Percentiles rank a stretch among this genome's conserved stretches.
Evolutionary conservation across 64 coral and sea anemone genomes (phyloP).

Genomic region (Stichodactyla helianthus): DNA sequence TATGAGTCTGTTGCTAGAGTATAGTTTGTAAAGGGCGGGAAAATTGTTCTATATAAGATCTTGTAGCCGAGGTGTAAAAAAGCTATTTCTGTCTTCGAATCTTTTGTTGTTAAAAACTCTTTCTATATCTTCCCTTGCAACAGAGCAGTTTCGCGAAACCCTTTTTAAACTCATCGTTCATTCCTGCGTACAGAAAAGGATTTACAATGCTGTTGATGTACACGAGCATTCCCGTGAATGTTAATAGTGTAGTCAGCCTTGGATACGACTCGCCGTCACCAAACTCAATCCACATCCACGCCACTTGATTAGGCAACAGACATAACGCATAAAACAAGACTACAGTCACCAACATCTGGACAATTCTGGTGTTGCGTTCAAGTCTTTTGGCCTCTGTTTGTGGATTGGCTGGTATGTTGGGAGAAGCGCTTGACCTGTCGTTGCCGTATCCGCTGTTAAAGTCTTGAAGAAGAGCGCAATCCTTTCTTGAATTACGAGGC

Average conservation of each 20-base stretch:
- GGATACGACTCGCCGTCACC: conserved; percentile 50
- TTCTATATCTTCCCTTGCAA: conserved; percentile 16
- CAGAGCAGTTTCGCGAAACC: conserved; percentile 65
- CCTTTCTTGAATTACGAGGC: neutral
- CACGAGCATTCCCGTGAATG: conserved; percentile 73
- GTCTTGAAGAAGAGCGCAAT: neutral
- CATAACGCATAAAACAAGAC: conserved; percentile 72
- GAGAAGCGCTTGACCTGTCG: neutral
- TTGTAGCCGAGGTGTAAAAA: too few relatives aligned
- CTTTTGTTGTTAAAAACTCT: neutral
- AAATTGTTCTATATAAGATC: too few relatives aligned
- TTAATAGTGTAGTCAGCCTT: conserved; percentile 22
- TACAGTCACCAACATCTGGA: conserved; percentile 78
- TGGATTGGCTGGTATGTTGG: conserved; percentile 13
- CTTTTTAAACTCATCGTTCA: conserved; percentile 89
- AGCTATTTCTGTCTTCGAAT: neutral
- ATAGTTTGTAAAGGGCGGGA: too few relatives aligned
- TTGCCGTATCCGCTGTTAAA: conserved; percentile 12
- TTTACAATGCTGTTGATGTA: conserved; percentile 82
- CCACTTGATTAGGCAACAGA: conserved; percentile 78
- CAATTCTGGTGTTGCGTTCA: conserved; percentile 64
- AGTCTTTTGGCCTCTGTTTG: conserved; percentile 62
- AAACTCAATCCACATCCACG: conserved; percentile 89
- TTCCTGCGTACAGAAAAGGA: conserved; percentile 78
- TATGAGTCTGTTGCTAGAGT: too few relatives aligned